These are phyloP conservation scores for Metaphire vulgaris DNA, from an alignment of 1,140 invertebrate genomes.

Conservation along the genomic window DNA sequence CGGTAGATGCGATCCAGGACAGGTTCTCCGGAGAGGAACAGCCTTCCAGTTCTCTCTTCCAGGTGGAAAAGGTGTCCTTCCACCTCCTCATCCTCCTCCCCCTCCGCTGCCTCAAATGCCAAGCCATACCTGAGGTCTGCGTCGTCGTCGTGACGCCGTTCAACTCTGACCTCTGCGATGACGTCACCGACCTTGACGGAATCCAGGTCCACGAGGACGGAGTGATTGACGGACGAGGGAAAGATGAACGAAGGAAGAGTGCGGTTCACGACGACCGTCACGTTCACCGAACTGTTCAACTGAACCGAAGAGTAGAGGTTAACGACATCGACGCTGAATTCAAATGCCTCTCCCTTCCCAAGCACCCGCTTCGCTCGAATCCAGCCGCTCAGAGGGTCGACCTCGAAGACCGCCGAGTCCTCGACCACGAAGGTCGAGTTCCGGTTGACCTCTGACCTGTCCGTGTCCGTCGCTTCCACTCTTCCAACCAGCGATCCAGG, in stretches of 20 bases:
- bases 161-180: not conserved
- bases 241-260: slow-evolving; percentile 41
- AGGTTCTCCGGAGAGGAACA: not conserved
- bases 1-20: not conserved
- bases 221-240: slow-evolving; percentile 28
- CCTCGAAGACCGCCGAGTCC: slow-evolving; percentile 12
- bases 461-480: not conserved
- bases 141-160: not conserved
- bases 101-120: not conserved
- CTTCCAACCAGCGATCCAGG: not conserved
- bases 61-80: not conserved
- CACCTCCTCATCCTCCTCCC: not conserved
- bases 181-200: not conserved
- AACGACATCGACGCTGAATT: slow-evolving; percentile 13
- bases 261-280: slow-evolving; percentile 44
- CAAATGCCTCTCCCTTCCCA: slow-evolving; percentile 19
- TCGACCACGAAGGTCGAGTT: not conserved
- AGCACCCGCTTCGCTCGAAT: slow-evolving; percentile 15
- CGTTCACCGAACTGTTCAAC: slow-evolving; percentile 25
- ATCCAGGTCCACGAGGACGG: not conserved
- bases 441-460: not conserved
- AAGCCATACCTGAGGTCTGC: not conserved
- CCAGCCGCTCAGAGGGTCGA: slow-evolving; percentile 24
- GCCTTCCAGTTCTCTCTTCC: not conserved
- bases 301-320: slow-evolving; percentile 11